These are phyloP conservation scores for Urocynchramus pylzowi DNA, from an alignment of 2,113 vertebrate genomes.

Conservation along the genomic window DNA sequence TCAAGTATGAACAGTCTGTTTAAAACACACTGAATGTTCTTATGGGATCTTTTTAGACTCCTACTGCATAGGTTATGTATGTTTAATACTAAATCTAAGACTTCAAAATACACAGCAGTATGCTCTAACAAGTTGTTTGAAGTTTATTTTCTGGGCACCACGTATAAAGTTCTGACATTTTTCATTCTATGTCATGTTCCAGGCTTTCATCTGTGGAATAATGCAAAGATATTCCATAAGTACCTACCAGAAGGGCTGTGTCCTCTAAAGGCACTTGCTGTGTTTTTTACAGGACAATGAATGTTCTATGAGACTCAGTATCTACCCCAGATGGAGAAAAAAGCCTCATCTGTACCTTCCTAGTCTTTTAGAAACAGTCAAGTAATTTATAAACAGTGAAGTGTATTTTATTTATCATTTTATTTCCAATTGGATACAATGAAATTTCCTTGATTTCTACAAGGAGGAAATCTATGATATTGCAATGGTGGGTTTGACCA, in stretches of 20 bases:
- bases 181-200: neutral
- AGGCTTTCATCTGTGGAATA: neutral
- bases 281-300: neutral
- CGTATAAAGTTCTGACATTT: neutral
- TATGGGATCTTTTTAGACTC: neutral
- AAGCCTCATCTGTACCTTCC: neutral
- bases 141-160: neutral
- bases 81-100: neutral
- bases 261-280: neutral
- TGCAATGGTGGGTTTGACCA: neutral
- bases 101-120: neutral
- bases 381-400: neutral
- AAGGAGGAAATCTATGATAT: neutral
- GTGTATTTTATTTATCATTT: neutral
- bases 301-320: neutral
- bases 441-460: neutral
- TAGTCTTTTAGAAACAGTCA: neutral
- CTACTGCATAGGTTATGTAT: neutral
- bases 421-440: neutral
- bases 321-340: neutral
- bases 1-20: neutral
- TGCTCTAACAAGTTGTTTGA: neutral
- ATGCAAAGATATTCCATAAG: neutral
- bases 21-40: neutral
- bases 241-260: neutral